Base-by-base conservation (phyloP, 2,113 vertebrate genomes). In the Meleagris gallopavo region DNA sequence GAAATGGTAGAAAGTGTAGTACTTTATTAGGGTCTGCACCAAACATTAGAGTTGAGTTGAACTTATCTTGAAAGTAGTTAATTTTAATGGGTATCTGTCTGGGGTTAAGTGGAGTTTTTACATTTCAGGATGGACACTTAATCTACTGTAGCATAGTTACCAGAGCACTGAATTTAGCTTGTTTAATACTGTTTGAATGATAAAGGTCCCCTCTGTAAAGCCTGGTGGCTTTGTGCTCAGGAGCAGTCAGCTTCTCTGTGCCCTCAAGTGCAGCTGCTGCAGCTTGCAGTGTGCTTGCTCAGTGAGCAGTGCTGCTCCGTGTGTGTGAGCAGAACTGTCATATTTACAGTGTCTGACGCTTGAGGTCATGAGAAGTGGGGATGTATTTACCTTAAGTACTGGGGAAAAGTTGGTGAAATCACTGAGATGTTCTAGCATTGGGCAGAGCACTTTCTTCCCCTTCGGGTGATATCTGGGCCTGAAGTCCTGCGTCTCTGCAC, bases 301-400 rank as follows among this genome's bases (percentile, higher is more conserved):
- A n/a, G n/a, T 10, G 40, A 90, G 50, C 62, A 65, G 67, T 4
- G 25, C 70, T 64, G 83, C 65, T 86, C 76, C 92, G 55, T 20
- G 81, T 91, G 73, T 62, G 40, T 66, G 64, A 57, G 84, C 84
- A 89, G 38, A 94, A 16, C 90, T 94, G 93, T 93, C 88, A 83
- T 77, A 8, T 72, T 43, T 52, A 27, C 80, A 91, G 58, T 70
- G 57, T 61, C 58, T 74, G 86, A 50, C 22, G 5, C 52, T 30
- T 36, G 52, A 57, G 76, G 43, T 75, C 57, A 13, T 62, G 36
- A 24, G 36, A 86, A 93, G 11, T 34, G 13, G 30, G 38, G 18
- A 25, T 61, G 77, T 81, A 30, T 75, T 92, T 78, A 85, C 55
- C 45, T 66, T 82, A 45, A 88, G n/a, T 57, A 24, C 58, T 79